phyloP scores from a whole-genome alignment of 2,888 invertebrate genomes.

The Onthophagus sagittarius region DNA sequence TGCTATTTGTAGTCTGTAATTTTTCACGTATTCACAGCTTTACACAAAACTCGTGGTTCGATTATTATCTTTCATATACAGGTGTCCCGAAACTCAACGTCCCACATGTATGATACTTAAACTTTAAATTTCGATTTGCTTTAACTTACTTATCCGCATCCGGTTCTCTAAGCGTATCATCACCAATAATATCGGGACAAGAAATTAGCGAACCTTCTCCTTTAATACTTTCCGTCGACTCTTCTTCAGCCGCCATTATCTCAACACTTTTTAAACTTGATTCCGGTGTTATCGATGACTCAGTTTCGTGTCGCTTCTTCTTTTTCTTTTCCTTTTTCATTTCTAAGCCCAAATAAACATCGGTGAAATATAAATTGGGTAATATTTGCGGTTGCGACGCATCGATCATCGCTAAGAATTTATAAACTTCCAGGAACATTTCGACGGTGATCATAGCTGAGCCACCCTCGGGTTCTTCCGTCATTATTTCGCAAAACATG shows the following conservation, averaged over 20 bases:
- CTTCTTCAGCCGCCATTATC: slow-evolving; percentile 16
- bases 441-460: slow-evolving; percentile 67
- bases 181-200: slow-evolving; percentile 29
- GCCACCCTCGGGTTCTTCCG: slow-evolving; percentile 81
- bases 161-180: slow-evolving; percentile 21
- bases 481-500: slow-evolving; percentile 74
- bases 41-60: no score
- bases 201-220: slow-evolving; percentile 27
- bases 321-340: slow-evolving; percentile 16
- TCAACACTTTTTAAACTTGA: slow-evolving; percentile 14
- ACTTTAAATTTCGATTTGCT: neutral
- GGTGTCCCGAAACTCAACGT: no score
- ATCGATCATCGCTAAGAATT: slow-evolving; percentile 56
- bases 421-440: slow-evolving; percentile 60
- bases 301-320: neutral
- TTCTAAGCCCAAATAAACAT: slow-evolving; percentile 39
- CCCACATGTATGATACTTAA: no score
- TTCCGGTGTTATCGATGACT: slow-evolving; percentile 7
- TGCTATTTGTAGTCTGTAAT: no score
- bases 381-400: slow-evolving; percentile 47
- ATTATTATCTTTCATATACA: no score
- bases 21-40: no score
- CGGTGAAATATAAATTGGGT: slow-evolving; percentile 42
- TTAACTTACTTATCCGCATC: slow-evolving; percentile 8
- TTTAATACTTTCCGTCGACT: slow-evolving; percentile 12